These are phyloP conservation scores for Patella vulgata DNA, from an alignment of 1,140 invertebrate species.

Conservation along the genomic window DNA sequence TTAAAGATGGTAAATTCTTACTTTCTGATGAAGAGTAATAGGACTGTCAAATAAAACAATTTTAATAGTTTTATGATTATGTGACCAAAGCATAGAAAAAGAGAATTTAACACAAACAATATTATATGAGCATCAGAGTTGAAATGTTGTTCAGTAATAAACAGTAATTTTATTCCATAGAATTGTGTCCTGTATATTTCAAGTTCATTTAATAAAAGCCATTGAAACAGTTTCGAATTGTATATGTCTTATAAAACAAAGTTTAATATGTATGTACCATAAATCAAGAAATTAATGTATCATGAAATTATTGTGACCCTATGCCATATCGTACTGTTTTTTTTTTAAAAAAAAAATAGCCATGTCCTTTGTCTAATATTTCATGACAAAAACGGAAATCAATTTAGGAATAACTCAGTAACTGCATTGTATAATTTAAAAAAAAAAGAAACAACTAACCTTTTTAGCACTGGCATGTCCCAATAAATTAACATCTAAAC, in stretches of 20 bases:
- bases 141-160: no score
- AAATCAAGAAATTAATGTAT: no score
- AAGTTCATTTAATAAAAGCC: neutral
- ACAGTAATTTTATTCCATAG: no score
- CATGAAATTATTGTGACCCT: constrained; percentile 1
- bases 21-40: constrained; percentile 3
- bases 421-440: neutral
- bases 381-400: no score
- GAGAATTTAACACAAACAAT: neutral
- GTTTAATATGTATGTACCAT: neutral
- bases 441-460: constrained; percentile 1
- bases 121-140: neutral
- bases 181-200: no score
- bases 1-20: constrained; percentile 45
- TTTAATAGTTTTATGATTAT: neutral
- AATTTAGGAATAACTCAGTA: no score
- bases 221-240: neutral
- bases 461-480: constrained; percentile 40
- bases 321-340: neutral
- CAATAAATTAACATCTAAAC: constrained; percentile 58
- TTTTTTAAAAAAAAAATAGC: constrained; percentile 9
- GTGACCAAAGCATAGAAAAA: neutral
- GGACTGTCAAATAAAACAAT: neutral
- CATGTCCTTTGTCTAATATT: neutral
- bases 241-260: neutral